Base-by-base conservation (phyloP, 2,113 vertebrate species). In the Cranoglanis bouderius region DNA sequence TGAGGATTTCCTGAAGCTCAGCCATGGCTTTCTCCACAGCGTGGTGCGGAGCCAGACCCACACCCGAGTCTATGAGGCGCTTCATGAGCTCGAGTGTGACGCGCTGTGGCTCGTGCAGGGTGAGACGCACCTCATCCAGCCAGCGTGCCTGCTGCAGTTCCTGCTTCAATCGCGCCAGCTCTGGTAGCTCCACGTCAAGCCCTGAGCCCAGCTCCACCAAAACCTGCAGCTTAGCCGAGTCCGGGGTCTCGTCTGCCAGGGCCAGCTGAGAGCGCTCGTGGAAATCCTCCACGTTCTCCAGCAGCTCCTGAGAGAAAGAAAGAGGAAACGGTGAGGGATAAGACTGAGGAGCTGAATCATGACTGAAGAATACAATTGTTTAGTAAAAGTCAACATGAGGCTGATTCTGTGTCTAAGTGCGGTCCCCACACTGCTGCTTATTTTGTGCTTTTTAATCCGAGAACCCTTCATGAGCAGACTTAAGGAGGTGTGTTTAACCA, bases 21-120 rank as follows among this genome's bases (percentile, higher is more conserved):
- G 97, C 97, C 98, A 99, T 99, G 81, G 98, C 98, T 90, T 99
- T 99, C 94, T 99, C 98, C 85, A 99, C 98, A 1, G 98, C 98
- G 0, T 98, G 98, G 87, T 99, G 98, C 0, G 98, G 98, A 19
- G 98, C 98, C 92, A 99, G 95, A 10, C 98, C 98, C 85, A 99
- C 98, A 1, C 98, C 98, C 0, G 97, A 99, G 93, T 99, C 98
- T 55, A 99, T 99, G 81, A 99, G 94, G 88, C 97, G 96, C 95
- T 99, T 99, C 98, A 99, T 99, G 82, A 98, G 94, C 93, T 99
- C 98, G 91, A 99, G 92, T 43, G 98, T 99, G 93, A 99, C 96
- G 8, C 97, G 96, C 32, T 97, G 97, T 16, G 98, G 97, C 89
- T 99, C 98, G 2, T 96, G 93, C n/a, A 99, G 95, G 4, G 98